These are phyloP conservation scores for Dryococelus australis DNA, from an alignment of 2,888 invertebrate genomes.

Conservation along the genomic window DNA sequence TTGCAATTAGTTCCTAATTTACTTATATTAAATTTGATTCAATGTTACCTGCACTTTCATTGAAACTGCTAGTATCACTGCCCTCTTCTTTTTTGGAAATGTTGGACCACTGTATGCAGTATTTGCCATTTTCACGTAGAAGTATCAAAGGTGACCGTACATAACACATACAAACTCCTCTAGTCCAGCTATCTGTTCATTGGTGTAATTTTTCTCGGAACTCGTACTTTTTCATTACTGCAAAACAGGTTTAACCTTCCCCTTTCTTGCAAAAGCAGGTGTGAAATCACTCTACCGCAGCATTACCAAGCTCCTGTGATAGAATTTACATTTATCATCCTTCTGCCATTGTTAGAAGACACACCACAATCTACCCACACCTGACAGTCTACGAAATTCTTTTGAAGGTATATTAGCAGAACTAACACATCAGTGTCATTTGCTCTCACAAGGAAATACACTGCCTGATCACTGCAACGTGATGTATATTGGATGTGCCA, in stretches of 20 bases:
- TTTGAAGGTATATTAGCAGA: neutral
- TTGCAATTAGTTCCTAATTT: too few species aligned
- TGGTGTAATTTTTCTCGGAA: neutral
- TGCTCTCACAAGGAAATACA: neutral
- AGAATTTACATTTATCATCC: neutral
- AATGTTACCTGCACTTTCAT: neutral
- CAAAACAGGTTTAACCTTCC: neutral
- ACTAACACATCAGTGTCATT: neutral
- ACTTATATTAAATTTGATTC: too few species aligned
- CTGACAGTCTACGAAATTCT: neutral
- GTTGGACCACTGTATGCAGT: neutral
- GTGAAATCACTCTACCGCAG: neutral
- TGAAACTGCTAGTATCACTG: neutral
- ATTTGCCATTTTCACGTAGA: neutral
- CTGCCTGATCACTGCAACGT: neutral
- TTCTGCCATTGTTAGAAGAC: neutral
- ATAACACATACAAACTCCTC: neutral
- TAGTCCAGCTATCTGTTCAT: neutral
- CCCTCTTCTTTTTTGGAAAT: neutral
- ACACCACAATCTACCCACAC: neutral
- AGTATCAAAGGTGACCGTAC: neutral
- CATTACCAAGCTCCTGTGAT: neutral
- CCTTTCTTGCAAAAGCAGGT: neutral
- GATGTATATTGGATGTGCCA: neutral
- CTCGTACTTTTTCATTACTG: neutral